Percentiles rank a stretch among this genome's conserved stretches.
These are phyloP conservation scores for Drosophila micromelanica DNA, from an alignment of 1,140 invertebrate species.

Conservation along the genomic window DNA sequence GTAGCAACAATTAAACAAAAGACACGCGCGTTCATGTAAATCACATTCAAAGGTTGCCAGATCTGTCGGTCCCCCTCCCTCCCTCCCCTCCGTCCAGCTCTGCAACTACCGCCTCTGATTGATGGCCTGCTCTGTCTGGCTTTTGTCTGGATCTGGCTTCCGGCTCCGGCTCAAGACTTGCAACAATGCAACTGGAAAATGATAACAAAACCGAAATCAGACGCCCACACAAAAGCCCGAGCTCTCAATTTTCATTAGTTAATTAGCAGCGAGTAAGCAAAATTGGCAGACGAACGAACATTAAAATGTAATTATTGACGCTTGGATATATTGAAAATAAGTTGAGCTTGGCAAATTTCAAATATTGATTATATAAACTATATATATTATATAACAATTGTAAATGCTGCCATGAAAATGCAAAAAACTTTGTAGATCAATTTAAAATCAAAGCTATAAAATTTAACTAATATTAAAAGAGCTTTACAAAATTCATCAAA, in stretches of 20 bases:
- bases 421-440: too few relatives aligned
- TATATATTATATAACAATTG: too few relatives aligned
- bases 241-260: slow-evolving; percentile 66
- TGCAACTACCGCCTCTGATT: slow-evolving; percentile 50
- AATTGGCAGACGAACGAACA: neutral
- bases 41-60: slow-evolving; percentile 67
- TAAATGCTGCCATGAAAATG: too few relatives aligned
- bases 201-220: slow-evolving; percentile 56
- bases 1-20: slow-evolving; percentile 82
- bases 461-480: too few relatives aligned
- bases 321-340: neutral
- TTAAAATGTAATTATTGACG: neutral
- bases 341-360: too few relatives aligned
- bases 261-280: slow-evolving; percentile 56
- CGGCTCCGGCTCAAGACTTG: neutral
- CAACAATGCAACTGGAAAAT: slow-evolving; percentile 61
- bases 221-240: slow-evolving; percentile 32
- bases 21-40: slow-evolving; percentile 78
- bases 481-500: too few relatives aligned
- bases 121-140: slow-evolving; percentile 58
- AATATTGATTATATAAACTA: too few relatives aligned
- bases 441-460: too few relatives aligned
- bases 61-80: neutral
- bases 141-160: slow-evolving; percentile 44
- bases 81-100: neutral